Base-by-base conservation (phyloP, 2,113 vertebrate genomes). In the Mastomys coucha region DNA sequence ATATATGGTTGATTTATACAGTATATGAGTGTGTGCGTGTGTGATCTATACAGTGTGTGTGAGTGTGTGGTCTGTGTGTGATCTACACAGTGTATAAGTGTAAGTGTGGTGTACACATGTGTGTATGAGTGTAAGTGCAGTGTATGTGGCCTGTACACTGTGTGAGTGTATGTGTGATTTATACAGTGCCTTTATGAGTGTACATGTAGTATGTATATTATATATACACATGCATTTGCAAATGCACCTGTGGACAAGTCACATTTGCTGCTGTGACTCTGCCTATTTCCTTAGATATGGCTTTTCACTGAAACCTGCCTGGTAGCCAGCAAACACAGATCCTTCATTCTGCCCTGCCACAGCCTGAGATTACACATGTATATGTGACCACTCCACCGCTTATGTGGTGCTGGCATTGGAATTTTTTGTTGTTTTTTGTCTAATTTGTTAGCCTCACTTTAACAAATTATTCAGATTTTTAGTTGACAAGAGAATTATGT, bases 401-500 rank as follows among this genome's bases (percentile, higher is more conserved):
- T 67, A 65, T 49, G 39, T 49, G 82, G 82, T 20, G 9, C 39
- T 45, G 82, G 39, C 14, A 67, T 67, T 67, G 63, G 17, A 22
- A 82, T 75, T 87, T 19, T 81, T 70, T 84, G 60, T 86, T 91
- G 19, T 65, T 69, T 87, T 80, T 69, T 36, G 19, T 78, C 49
- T 45, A 65, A 69, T 91, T 90, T 88, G 36, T 94, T 94, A 77
- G 8, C 49, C 75, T 95, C 20, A 53, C 22, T 16, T 89, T 70
- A 9, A 94, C 94, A 91, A 78, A 81, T 85, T 73, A 88, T 8
- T 17, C 13, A 67, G 26, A 31, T 72, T 91, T 20, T 77, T 88
- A 78, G 26, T n/a, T 78, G 75, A 69, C n/a, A 45, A 45, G 78
- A 80, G 51, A 77, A 72, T 69, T 97, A 3, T 87, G 26, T 97